phyloP scores from a whole-genome alignment of 1,140 invertebrate genomes.

The Drosophila ohnishii region DNA sequence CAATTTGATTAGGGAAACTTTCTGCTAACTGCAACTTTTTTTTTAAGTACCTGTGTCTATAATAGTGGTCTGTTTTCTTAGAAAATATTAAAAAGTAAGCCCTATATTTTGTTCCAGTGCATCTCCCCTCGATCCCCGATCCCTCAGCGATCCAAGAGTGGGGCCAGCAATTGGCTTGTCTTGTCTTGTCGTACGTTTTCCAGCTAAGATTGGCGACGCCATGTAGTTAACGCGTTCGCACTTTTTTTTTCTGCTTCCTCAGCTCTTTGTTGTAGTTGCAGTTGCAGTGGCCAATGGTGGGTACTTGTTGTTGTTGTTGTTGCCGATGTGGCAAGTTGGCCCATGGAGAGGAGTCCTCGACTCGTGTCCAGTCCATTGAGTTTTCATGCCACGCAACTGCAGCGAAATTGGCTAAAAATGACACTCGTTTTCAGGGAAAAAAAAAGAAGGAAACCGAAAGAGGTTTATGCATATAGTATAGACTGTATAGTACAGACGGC shows the following conservation, averaged over 20 bases:
- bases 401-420: conserved; percentile 80
- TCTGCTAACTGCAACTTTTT: neutral
- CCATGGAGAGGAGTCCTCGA: conserved; percentile 41
- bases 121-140: conserved; percentile 10
- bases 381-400: conserved; percentile 79
- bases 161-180: conserved; percentile 75
- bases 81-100: neutral
- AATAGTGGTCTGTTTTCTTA: neutral
- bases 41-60: neutral
- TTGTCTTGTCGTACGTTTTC: conserved; percentile 80
- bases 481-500: conserved; percentile 16
- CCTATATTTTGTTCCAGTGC: neutral
- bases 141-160: conserved; percentile 22
- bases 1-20: neutral
- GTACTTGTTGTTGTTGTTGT: conserved; percentile 2
- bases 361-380: conserved; percentile 78
- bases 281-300: conserved; percentile 9
- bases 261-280: conserved; percentile 23
- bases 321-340: conserved; percentile 38
- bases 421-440: conserved; percentile 69
- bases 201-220: conserved; percentile 79
- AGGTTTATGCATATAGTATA: conserved; percentile 65
- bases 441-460: conserved; percentile 29
- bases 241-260: conserved; percentile 59
- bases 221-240: conserved; percentile 80